A percentile compares a stretch with the other conserved stretches of the same genome.
Evolutionary conservation across 2,888 invertebrate genomes (phyloP).

Genomic region (Drosophila peninsularis): DNA sequence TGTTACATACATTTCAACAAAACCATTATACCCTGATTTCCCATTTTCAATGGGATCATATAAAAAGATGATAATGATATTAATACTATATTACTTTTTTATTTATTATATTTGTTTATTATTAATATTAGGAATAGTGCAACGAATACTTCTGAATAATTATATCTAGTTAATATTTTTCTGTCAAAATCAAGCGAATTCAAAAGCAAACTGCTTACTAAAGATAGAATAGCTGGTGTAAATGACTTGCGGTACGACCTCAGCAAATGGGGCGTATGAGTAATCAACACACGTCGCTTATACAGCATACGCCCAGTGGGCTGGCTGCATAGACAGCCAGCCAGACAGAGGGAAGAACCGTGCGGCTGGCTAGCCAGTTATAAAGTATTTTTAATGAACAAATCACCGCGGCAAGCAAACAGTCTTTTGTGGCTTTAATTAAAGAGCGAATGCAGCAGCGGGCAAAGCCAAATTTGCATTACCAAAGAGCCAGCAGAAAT

Average conservation of each 20-base stretch:
- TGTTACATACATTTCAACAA: too few species aligned
- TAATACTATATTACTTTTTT: background rate
- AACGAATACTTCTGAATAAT: too few species aligned
- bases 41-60: too few species aligned
- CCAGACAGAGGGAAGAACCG: conserved; percentile 6
- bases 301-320: conserved; percentile 53
- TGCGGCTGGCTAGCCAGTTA: conserved; percentile 33
- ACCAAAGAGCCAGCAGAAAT: conserved; percentile 52
- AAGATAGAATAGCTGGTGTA: conserved; percentile 5
- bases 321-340: conserved; percentile 34
- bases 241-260: conserved; percentile 19
- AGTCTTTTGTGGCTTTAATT: conserved; percentile 64
- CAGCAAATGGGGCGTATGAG: conserved; percentile 66
- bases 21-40: too few species aligned
- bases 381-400: conserved; percentile 60
- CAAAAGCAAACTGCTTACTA: background rate
- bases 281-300: conserved; percentile 53
- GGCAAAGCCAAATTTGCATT: conserved; percentile 58
- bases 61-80: too few species aligned
- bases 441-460: conserved; percentile 51
- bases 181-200: background rate
- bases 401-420: conserved; percentile 43
- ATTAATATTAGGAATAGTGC: too few species aligned
- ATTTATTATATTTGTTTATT: background rate
- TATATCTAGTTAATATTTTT: too few species aligned